phyloP scores from a whole-genome alignment of 2,113 vertebrate genomes.

The Leptocoma aspasia region DNA sequence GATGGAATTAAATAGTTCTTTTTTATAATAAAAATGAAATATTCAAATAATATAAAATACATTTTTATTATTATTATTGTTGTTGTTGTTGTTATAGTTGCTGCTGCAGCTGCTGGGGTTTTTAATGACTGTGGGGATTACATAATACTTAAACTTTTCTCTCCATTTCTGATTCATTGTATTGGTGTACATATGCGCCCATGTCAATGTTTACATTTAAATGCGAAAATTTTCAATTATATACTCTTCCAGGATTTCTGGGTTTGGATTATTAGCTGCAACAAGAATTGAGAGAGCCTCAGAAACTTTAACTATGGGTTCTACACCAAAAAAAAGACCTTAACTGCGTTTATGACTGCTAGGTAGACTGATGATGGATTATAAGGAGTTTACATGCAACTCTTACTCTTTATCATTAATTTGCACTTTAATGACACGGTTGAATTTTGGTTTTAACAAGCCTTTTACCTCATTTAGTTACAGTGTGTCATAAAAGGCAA shows the following conservation, averaged over 20 bases:
- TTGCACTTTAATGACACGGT: neutral
- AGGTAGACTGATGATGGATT: neutral
- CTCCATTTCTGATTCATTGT: neutral
- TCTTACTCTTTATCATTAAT: neutral
- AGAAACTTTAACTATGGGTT: neutral
- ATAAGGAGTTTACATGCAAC: neutral
- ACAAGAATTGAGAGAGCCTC: neutral
- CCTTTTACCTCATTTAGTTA: neutral
- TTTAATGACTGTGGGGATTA: neutral
- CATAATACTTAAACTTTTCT: neutral
- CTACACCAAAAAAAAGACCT: neutral
- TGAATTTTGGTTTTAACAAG: neutral
- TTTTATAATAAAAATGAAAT: neutral
- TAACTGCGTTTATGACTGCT: neutral
- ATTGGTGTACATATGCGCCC: neutral
- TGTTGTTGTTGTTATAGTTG: neutral
- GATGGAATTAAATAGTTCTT: rapidly evolving
- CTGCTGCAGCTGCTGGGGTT: rapidly evolving
- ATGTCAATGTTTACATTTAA: neutral
- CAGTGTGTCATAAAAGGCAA: neutral
- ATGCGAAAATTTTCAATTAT: neutral
- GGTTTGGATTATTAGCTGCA: neutral
- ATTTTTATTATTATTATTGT: neutral
- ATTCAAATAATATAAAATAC: neutral
- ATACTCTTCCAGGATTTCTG: neutral